Evolutionary conservation across 2,113 vertebrate species (phyloP).

Genomic region (Hipposideros armiger): DNA sequence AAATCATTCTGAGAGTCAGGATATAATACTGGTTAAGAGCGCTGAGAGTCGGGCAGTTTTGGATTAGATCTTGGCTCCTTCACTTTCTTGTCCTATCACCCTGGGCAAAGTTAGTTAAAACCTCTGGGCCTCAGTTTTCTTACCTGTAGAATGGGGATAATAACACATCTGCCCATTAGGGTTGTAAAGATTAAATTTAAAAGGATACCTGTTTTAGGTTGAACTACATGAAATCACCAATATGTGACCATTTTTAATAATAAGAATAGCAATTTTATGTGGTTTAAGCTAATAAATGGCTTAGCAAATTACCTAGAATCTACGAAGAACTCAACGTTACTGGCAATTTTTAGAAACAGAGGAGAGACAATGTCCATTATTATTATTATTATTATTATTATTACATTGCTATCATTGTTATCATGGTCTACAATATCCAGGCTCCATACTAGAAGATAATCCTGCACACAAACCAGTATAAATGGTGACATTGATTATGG

Average conservation of each 20-base stretch:
- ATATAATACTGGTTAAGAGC: not conserved
- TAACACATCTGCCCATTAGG: not conserved
- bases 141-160: not conserved
- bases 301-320: not conserved
- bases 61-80: not conserved
- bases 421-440: not conserved
- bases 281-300: not conserved
- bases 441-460: not conserved
- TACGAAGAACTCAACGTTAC: not conserved
- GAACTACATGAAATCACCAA: not conserved
- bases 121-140: not conserved
- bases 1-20: not conserved
- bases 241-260: not conserved
- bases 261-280: not conserved
- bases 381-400: not conserved
- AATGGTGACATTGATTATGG: not conserved
- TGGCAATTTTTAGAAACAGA: constrained; percentile 20
- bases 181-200: constrained; percentile 11
- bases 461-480: not conserved
- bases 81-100: not conserved
- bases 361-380: not conserved
- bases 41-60: not conserved
- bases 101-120: constrained; percentile 24
- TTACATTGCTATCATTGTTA: not conserved
- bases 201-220: not conserved